Base-by-base conservation (phyloP, 2,888 invertebrate species). In the Drosophila ezoana region DNA sequence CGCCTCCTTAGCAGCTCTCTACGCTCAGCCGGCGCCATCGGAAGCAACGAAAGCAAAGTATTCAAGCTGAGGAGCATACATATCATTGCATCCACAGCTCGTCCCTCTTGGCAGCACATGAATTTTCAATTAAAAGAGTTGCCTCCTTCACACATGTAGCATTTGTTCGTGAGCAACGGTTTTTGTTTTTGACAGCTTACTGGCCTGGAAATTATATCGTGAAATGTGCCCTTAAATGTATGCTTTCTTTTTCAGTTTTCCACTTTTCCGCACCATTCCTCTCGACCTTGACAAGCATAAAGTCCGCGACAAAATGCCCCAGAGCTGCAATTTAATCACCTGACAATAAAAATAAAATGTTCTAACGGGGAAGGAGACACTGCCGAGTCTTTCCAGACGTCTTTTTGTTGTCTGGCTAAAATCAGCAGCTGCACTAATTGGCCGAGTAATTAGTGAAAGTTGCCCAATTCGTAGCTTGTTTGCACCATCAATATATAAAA, bases 241-340 rank as follows among this genome's bases (percentile, higher is more conserved):
- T 72, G 85, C 82, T 69, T 71, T 71, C 60, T 54, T 57, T 78
- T 64, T 58, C 23, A 33, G 60, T 58, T 66, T 63, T 33, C 49
- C 44, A 49, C 66, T 57, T 52, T 28, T 28, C 53, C 52, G 51
- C 57, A 33, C 37, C 52, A 20, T 32, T 35, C 40, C 60, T 9
- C 57, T 67, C 73, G 77, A 61, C 75, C 75, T 76, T 77, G 77
- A 57, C 67, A 63, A 54, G 60, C 66, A 45, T 61, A 65, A 66
- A 66, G 59, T 43, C 51, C 37, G 59, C 71, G 72, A 66, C 72
- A 72, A 59, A 56, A 35, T 49, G 41, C 53, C 74, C 72, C 40
- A 38, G 48, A 76, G 87, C 77, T 72, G 66, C 84, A 76, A 86
- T 74, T 86, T 81, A 83, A 86, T 83, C 80, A 83, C 88, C 87